A percentile compares a stretch with the other conserved stretches of the same genome.
phyloP scores from a whole-genome alignment of 2,797 vertebrate genomes.

The Acridotheres tristis region DNA sequence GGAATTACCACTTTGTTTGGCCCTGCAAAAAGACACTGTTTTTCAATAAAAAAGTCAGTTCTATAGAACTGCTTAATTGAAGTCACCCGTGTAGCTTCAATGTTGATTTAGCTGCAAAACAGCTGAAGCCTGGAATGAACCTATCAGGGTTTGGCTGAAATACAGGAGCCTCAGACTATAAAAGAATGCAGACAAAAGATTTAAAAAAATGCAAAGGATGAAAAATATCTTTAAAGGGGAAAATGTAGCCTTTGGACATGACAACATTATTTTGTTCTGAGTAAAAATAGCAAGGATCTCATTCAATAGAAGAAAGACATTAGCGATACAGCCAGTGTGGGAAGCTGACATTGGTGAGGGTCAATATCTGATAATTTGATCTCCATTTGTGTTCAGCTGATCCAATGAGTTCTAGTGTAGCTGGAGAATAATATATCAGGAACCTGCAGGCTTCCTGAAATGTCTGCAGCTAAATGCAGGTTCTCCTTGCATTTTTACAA shows the following conservation, averaged over 20 bases:
- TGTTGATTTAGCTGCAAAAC: constrained; percentile 52
- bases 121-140: constrained; percentile 58
- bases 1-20: constrained; percentile 41
- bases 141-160: constrained; percentile 43
- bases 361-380: constrained; percentile 42
- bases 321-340: background rate
- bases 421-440: constrained; percentile 11
- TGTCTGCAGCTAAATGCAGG: background rate
- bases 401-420: background rate
- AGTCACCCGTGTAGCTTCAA: background rate
- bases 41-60: constrained; percentile 48
- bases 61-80: constrained; percentile 40
- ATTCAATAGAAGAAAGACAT: background rate
- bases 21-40: constrained; percentile 42
- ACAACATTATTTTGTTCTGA: constrained; percentile 48
- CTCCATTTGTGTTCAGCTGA: constrained; percentile 32
- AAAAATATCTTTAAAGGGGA: constrained; percentile 36
- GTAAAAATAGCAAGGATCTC: constrained; percentile 11
- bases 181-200: constrained; percentile 58
- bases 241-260: constrained; percentile 41
- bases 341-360: constrained; percentile 11
- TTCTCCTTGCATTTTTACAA: background rate
- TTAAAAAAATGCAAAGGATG: constrained; percentile 14
- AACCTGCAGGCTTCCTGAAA: constrained; percentile 45
- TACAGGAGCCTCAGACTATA: constrained; percentile 47